phyloP scores from a whole-genome alignment of 2,797 vertebrate species.

The Pteronotus mesoamericanus region DNA sequence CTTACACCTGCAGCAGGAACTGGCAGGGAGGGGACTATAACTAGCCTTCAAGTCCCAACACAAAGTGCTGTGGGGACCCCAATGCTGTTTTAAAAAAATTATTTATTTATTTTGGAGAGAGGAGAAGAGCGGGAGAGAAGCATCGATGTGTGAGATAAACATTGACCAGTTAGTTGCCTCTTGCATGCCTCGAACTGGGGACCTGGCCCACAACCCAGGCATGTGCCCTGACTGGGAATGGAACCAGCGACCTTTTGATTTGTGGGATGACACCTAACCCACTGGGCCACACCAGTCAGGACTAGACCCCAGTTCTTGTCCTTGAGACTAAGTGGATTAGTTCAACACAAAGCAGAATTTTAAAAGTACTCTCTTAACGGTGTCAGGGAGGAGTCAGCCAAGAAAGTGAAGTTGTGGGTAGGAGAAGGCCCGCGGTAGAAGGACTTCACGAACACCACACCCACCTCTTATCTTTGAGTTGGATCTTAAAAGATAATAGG shows the following conservation, averaged over 20 bases:
- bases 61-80: neutral
- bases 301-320: neutral
- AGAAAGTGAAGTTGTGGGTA: neutral
- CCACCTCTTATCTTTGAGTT: neutral
- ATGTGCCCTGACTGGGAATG: neutral
- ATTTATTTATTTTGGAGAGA: neutral
- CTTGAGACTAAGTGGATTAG: neutral
- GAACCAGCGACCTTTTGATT: neutral
- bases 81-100: neutral
- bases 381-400: neutral
- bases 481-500: neutral
- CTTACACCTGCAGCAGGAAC: neutral
- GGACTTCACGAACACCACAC: no score
- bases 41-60: neutral
- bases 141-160: neutral
- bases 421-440: no score
- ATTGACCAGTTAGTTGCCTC: neutral
- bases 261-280: neutral
- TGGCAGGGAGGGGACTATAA: neutral
- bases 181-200: no score
- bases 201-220: neutral
- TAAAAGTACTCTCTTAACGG: neutral
- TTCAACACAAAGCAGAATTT: neutral
- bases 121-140: neutral
- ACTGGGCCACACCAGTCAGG: neutral